Conservation (phyloP, 2,113 vertebrate genomes). For the Sigmodon hispidus region DNA sequence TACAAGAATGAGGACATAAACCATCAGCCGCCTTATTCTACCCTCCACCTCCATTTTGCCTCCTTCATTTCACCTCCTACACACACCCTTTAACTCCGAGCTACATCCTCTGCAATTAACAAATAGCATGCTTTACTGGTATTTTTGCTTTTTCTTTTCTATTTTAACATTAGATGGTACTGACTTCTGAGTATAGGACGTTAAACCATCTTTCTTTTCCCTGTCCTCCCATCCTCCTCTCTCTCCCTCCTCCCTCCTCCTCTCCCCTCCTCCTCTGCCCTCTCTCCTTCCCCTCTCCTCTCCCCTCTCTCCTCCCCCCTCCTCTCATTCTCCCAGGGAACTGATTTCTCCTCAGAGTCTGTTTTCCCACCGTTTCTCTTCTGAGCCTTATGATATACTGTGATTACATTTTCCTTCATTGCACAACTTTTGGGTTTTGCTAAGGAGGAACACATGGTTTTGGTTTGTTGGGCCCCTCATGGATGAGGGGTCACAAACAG, state of each 20-base stretch:
- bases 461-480: not conserved
- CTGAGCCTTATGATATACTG: not conserved
- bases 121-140: not conserved
- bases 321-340: not conserved
- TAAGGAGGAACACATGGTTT: constrained; percentile 31
- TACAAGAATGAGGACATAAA: not conserved
- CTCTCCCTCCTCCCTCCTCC: too few species aligned
- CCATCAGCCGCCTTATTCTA: not conserved
- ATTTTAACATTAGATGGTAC: constrained; percentile 15
- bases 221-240: not conserved
- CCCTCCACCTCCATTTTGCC: not conserved
- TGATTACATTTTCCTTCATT: constrained; percentile 50
- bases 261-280: too few species aligned
- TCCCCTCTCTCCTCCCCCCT: too few species aligned
- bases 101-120: not conserved
- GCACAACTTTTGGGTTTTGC: constrained; percentile 13
- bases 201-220: not conserved
- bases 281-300: accelerated
- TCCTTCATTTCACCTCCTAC: not conserved
- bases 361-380: constrained; percentile 23
- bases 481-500: not conserved
- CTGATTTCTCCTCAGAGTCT: constrained; percentile 26
- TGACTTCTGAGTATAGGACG: not conserved
- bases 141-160: not conserved
- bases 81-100: not conserved